phyloP scores from a whole-genome alignment of 2,797 vertebrate genomes.

The Tachyglossus aculeatus region DNA sequence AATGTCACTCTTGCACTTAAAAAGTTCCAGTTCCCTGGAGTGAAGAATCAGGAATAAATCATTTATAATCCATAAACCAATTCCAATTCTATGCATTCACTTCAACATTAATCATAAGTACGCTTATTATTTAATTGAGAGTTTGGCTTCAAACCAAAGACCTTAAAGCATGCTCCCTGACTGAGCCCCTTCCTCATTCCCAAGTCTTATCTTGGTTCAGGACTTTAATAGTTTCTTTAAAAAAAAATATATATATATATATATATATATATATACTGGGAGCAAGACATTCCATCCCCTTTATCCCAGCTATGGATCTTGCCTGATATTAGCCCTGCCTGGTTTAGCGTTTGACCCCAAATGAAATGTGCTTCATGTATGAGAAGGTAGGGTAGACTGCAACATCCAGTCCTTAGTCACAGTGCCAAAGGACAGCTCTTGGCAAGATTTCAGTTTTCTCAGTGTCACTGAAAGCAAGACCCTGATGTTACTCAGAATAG shows the following conservation, averaged over 20 bases:
- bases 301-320: too few relatives aligned
- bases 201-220: not conserved
- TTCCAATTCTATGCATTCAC: not conserved
- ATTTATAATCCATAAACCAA: not conserved
- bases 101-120: not conserved
- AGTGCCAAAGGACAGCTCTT: too few relatives aligned
- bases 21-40: not conserved
- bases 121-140: not conserved
- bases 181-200: not conserved
- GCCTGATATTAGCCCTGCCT: too few relatives aligned
- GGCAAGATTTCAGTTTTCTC: too few relatives aligned
- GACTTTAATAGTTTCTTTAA: not conserved
- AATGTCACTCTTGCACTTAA: slow-evolving; percentile 24
- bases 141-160: not conserved
- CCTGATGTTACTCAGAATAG: too few relatives aligned
- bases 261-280: not conserved
- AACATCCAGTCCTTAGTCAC: too few relatives aligned
- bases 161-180: not conserved
- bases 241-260: not conserved
- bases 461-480: too few relatives aligned
- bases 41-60: slow-evolving; percentile 20
- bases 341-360: too few relatives aligned
- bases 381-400: too few relatives aligned
- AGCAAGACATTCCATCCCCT: too few relatives aligned
- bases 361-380: too few relatives aligned